Conservation (phyloP, 2,888 invertebrate species). For the Sarcophaga subvicina region DNA sequence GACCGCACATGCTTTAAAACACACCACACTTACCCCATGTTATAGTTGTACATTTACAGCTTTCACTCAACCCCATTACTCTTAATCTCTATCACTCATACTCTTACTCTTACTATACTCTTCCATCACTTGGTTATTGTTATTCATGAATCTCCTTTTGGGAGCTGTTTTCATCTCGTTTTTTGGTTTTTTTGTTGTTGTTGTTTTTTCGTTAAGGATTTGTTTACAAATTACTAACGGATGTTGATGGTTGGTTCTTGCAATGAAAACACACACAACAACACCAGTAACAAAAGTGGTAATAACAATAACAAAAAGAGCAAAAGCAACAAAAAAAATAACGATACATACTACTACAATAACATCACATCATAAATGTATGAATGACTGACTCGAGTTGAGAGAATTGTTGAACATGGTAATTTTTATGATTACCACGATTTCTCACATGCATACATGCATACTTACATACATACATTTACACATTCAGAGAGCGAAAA, state of each 20-base stretch:
- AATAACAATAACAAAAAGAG: conserved; percentile 36
- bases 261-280: conserved; percentile 32
- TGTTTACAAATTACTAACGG: conserved; percentile 68
- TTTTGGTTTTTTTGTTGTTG: not conserved
- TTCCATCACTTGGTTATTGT: not conserved
- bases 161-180: conserved; percentile 50
- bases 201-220: conserved; percentile 11
- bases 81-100: not conserved
- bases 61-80: not conserved
- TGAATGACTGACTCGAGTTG: conserved; percentile 44
- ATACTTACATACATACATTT: not conserved
- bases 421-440: conserved; percentile 66
- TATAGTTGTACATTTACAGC: not conserved
- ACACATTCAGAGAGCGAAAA: conserved; percentile 22
- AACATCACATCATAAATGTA: conserved; percentile 19
- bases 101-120: not conserved
- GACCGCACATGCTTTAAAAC: not conserved
- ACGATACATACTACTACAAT: conserved; percentile 11
- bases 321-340: not conserved
- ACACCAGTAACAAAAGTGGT: conserved; percentile 1
- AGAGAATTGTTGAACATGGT: conserved; percentile 62
- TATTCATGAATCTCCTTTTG: conserved; percentile 47
- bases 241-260: conserved; percentile 58
- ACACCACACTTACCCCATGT: not conserved
- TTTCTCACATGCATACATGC: not conserved